Evolutionary conservation across 1,140 invertebrate genomes (phyloP).

Genomic region (Brachionus manjavacas): DNA sequence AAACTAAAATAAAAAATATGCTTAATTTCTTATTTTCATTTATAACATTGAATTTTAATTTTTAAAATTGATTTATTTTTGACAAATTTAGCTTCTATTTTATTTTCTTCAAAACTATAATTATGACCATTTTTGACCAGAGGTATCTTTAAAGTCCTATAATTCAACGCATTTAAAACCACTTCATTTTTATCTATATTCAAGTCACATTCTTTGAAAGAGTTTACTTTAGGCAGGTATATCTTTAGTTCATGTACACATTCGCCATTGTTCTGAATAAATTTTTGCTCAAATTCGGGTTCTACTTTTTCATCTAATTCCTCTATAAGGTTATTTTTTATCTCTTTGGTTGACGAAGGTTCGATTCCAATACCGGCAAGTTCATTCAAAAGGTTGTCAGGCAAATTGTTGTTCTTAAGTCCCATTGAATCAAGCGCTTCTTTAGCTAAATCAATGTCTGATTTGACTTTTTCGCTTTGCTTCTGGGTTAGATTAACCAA

Average conservation of each 20-base stretch:
- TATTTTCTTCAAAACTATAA: neutral
- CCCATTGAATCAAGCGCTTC: neutral
- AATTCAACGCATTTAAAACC: neutral
- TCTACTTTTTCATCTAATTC: neutral
- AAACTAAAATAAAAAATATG: no score
- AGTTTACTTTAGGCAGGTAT: neutral
- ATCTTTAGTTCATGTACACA: neutral
- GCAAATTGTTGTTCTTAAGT: neutral
- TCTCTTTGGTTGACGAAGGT: neutral
- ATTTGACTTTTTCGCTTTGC: neutral
- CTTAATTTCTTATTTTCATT: no score
- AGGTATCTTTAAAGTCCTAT: neutral
- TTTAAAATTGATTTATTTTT: constrained; percentile 27
- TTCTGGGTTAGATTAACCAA: neutral
- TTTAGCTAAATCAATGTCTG: constrained; percentile 3
- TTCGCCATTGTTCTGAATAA: neutral
- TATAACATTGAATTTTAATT: neutral
- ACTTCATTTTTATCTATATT: neutral
- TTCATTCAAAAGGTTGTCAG: constrained; percentile 8
- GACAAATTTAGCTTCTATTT: constrained; percentile 37
- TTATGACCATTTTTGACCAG: neutral
- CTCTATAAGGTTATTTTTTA: neutral
- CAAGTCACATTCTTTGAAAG: constrained; percentile 30
- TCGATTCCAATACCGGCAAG: neutral
- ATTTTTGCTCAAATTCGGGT: neutral